A percentile compares a stretch with the other conserved stretches of the same genome.
Conservation (phyloP, 1,140 invertebrate genomes). For the Bombus consobrinus region DNA sequence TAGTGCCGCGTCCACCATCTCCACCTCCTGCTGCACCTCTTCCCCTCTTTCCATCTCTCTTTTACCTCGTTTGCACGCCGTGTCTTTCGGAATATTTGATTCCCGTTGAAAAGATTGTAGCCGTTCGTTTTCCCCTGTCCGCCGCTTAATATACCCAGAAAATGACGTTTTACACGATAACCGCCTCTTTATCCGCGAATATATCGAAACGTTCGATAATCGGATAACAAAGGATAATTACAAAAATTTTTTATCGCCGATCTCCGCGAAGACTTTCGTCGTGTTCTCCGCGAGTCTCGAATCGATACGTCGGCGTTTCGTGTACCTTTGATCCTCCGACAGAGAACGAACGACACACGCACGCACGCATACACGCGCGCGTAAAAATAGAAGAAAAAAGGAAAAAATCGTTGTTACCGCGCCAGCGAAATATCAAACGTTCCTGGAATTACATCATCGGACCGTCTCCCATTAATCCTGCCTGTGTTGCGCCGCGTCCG, state of each 20-base stretch:
- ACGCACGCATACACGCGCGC: not conserved
- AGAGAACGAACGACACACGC: not conserved
- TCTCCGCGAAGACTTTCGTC: not conserved
- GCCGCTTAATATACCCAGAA: not conserved
- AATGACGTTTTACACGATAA: conserved; percentile 3
- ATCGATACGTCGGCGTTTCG: not conserved
- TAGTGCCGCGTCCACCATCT: conserved; percentile 33
- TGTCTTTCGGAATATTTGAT: conserved; percentile 31
- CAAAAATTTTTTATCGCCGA: not conserved
- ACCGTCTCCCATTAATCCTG: conserved; percentile 52
- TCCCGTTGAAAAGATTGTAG: conserved; percentile 11
- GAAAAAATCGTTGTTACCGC: conserved; percentile 30
- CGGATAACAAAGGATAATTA: conserved; percentile 6
- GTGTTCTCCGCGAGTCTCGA: too few species aligned
- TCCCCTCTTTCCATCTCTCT: conserved; percentile 19
- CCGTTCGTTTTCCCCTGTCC: not conserved
- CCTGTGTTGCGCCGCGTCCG: conserved; percentile 38
- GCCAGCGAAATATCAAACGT: conserved; percentile 47
- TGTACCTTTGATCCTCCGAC: not conserved
- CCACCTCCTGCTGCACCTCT: not conserved
- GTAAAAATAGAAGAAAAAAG: not conserved
- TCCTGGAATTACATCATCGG: conserved; percentile 49
- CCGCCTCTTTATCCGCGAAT: not conserved
- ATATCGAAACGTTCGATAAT: conserved; percentile 7
- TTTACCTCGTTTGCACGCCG: not conserved